Evolutionary conservation across 2,113 vertebrate genomes (phyloP), one percentile per base, ranked within the genome.

Genomic region (Pogonocichla stellata): DNA sequence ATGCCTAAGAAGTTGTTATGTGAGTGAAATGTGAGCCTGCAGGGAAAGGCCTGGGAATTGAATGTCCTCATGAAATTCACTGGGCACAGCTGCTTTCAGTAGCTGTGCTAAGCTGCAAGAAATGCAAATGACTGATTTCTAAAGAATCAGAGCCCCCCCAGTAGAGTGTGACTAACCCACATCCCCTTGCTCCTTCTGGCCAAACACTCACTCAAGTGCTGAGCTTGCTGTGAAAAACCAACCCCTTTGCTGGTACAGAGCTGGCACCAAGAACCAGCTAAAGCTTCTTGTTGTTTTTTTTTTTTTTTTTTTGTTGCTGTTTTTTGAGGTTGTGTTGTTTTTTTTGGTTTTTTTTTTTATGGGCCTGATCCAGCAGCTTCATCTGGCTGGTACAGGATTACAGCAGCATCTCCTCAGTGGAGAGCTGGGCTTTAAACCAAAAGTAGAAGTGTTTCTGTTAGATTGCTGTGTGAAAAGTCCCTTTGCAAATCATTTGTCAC

Each of bases 61-160:
- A 91, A 75, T 33, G 34, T 60, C 69, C 74, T 67, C 81, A 71
- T 70, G 80, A 92, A 93, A 86, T 82, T 88, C 57, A 33, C 42
- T 28, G 33, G 72, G 58, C 67, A 90, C 57, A 93, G 80, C 80
- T 92, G 71, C 67, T 66, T 81, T 80, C 82, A 70, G 67, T 56
- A 66, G 31, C 70, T 66, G 22, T 60, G 36, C 60, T 94, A 67
- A 92, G 48, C 88, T 94, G 40, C 57, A 86, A 71, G 67, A 95
- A 97, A 93, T 80, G 85, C 36, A 64, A 92, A 90, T 83, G 31
- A 80, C 43, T 80, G 34, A 48, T 90, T 83, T 77, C 40, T 60
- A 36, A 69, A 77, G 78, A 66, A 47, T 3, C 43, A 74, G 66
- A 86, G 62, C n/a, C 36, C 61, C 36, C 61, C 33, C 3, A 1